Evolutionary conservation across 2,113 vertebrate genomes (phyloP).

Genomic region (Otis tarda): DNA sequence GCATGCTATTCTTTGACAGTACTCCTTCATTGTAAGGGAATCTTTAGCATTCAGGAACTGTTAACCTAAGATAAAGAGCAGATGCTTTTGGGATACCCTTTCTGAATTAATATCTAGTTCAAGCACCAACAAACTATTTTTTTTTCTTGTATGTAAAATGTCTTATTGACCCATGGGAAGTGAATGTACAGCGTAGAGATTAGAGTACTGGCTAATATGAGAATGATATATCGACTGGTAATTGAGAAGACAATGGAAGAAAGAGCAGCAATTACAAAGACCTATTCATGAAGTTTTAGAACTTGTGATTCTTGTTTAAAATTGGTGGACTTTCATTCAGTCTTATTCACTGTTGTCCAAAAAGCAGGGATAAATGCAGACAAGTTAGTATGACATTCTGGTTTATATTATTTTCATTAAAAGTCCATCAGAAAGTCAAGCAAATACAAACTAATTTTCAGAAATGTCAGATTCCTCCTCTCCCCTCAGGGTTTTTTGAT

Average conservation of each 20-base stretch:
- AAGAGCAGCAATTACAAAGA: background rate
- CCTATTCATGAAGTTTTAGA: background rate
- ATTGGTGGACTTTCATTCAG: background rate
- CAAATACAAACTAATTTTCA: background rate
- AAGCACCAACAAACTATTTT: background rate
- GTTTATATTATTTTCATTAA: background rate
- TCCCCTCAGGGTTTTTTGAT: background rate
- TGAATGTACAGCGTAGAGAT: background rate
- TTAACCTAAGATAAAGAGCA: background rate
- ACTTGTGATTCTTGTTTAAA: background rate
- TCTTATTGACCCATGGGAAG: background rate
- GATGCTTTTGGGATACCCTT: background rate
- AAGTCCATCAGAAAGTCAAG: background rate
- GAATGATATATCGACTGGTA: background rate
- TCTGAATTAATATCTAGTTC: conserved; percentile 5
- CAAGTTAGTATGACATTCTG: background rate
- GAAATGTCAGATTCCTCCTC: background rate
- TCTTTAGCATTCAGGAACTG: background rate
- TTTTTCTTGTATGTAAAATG: background rate
- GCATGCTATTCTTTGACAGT: background rate
- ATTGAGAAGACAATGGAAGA: background rate
- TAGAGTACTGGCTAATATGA: background rate
- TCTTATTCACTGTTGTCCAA: background rate
- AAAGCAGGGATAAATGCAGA: background rate
- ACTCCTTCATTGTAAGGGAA: background rate